Percentiles rank a stretch among this genome's conserved stretches.
phyloP scores from a whole-genome alignment of 2,888 invertebrate species.

The Oligia fasciuncula region DNA sequence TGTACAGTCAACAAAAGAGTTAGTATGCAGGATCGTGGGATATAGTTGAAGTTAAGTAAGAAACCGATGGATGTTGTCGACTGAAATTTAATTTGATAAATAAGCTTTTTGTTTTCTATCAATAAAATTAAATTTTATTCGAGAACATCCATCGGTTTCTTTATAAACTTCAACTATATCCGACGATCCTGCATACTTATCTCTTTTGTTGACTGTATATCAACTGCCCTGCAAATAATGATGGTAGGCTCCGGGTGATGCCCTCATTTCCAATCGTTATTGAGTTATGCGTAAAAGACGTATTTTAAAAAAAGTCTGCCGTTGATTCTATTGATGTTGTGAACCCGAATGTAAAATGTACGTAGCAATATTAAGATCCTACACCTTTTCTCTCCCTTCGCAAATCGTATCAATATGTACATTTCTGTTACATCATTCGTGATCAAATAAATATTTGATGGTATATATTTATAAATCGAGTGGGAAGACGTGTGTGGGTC shows the following conservation, averaged over 20 bases:
- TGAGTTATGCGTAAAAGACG: background rate
- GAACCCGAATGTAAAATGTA: slow-evolving; percentile 16
- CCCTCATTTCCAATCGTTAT: background rate
- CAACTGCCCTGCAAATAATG: background rate
- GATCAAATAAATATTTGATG: slow-evolving; percentile 52
- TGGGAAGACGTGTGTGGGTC: slow-evolving; percentile 57
- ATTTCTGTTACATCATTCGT: slow-evolving; percentile 30
- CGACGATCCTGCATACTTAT: too few relatives aligned
- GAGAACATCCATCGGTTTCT: too few relatives aligned
- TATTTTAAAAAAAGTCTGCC: background rate
- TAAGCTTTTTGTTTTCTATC: too few relatives aligned
- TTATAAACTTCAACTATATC: too few relatives aligned
- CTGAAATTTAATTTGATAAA: too few relatives aligned
- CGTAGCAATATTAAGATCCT: background rate
- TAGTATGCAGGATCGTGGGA: too few relatives aligned
- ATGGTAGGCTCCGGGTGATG: background rate
- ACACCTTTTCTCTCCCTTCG: slow-evolving; percentile 8
- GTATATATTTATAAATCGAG: slow-evolving; percentile 45
- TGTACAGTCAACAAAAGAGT: background rate
- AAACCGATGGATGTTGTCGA: too few relatives aligned
- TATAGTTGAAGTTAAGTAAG: too few relatives aligned
- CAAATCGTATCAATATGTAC: slow-evolving; percentile 32
- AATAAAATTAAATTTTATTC: too few relatives aligned
- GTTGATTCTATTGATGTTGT: slow-evolving; percentile 21
- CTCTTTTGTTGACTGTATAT: too few relatives aligned